Conservation (phyloP, 1,140 invertebrate genomes). For the Cryptotermes secundus region DNA sequence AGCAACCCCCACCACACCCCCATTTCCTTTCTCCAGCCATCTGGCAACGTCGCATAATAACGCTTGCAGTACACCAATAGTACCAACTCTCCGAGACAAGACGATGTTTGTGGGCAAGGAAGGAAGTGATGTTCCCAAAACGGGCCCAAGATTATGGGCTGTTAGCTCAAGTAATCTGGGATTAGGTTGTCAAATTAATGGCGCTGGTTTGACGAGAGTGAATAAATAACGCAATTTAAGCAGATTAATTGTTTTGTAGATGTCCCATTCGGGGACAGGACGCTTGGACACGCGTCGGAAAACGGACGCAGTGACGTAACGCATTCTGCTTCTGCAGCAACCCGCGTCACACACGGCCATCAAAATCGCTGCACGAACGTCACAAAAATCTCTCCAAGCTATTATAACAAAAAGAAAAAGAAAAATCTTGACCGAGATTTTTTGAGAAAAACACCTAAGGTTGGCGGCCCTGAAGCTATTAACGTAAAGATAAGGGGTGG, state of each 20-base stretch:
- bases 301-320: too few species aligned
- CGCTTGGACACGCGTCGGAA: too few species aligned
- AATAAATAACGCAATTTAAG: too few species aligned
- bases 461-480: conserved; percentile 26
- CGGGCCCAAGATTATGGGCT: too few species aligned
- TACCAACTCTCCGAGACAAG: conserved; percentile 9
- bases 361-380: neutral
- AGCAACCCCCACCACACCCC: conserved; percentile 20
- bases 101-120: neutral
- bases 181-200: too few species aligned
- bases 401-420: neutral
- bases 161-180: neutral
- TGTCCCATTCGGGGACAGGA: too few species aligned
- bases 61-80: conserved; percentile 15
- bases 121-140: neutral
- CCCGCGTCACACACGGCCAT: too few species aligned
- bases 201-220: too few species aligned
- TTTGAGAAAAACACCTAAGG: neutral
- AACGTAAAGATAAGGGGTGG: conserved; percentile 29
- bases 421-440: neutral
- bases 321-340: too few species aligned
- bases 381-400: neutral
- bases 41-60: conserved; percentile 34
- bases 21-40: conserved; percentile 25
- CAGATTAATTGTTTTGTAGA: too few species aligned